Evolutionary conservation across 2,113 vertebrate genomes (phyloP).

Genomic region (Laticauda laticaudata): DNA sequence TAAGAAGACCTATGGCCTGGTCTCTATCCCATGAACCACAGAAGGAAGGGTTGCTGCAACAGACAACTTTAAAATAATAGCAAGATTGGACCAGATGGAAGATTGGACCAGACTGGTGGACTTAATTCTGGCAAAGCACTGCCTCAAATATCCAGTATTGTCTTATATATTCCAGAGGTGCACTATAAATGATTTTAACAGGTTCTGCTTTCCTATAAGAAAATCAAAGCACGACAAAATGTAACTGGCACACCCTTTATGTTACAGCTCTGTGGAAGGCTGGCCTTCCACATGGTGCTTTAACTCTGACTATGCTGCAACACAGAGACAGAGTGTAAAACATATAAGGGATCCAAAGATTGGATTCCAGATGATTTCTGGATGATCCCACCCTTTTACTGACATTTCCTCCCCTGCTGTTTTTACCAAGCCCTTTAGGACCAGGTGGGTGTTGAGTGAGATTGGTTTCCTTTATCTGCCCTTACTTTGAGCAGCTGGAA

Average conservation of each 20-base stretch:
- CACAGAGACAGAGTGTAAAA: neutral
- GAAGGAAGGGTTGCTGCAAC: neutral
- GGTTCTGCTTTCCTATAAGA: neutral
- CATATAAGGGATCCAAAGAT: neutral
- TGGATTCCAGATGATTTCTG: neutral
- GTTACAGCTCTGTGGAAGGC: neutral
- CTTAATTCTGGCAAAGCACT: neutral
- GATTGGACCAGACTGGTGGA: neutral
- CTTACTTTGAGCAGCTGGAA: slow-evolving; percentile 91
- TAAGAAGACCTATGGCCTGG: neutral
- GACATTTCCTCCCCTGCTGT: neutral
- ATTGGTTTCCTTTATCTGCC: neutral
- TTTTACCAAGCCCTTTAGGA: neutral
- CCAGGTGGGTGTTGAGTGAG: neutral
- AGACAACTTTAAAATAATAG: too few relatives aligned
- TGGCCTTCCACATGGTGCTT: too few relatives aligned
- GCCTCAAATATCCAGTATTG: neutral
- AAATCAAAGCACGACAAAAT: neutral
- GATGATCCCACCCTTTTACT: neutral
- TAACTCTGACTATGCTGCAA: neutral
- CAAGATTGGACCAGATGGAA: too few relatives aligned
- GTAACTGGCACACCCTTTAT: neutral
- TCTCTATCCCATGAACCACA: neutral
- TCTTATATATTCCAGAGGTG: neutral
- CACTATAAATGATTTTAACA: neutral